Base-by-base conservation (phyloP, 2,113 vertebrate species). In the Chionomys nivalis region DNA sequence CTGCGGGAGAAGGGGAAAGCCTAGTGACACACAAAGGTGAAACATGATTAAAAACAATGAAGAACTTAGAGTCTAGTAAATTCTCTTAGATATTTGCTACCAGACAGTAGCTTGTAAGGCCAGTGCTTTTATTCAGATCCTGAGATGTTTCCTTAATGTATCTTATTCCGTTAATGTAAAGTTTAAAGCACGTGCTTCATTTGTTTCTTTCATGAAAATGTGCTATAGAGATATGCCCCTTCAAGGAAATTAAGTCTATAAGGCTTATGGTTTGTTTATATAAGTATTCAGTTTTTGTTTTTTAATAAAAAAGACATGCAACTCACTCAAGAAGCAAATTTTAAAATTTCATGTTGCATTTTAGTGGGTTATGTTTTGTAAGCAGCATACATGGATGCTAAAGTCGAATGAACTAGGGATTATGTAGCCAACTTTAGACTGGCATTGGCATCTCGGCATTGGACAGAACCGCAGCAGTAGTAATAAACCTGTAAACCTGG, bases 81-180 rank as follows among this genome's bases (percentile, higher is more conserved):
- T 87, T 90, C 86, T 90, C 70, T 91, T 76, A 76, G 33, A 3
- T 96, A n/a, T 96, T 96, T 90, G 28, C 87, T 81, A 90, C 79
- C 55, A 79, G 63, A 47, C 70, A 24, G 76, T 58, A 7, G 28
- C 42, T 87, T 96, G 88, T 88, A 95, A 55, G 95, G 24, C 87
- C 26, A 78, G 2, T 66, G 16, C 14, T 94, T 42, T 94, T 17
- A 58, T 24, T 78, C n/a, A 58, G 42, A 1, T 89, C 95, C 97
- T 82, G 33, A 96, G 94, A 75, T 94, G 89, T 39, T 96, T 96
- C 39, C 76, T 94, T n/a, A 65, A 49, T 77, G 28, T 14, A 33
- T 92, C 24, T 95, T 47, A 81, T 77, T 58, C 19, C 55, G 4
- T 58, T 58, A 58, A 58, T 58, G 19, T 21, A 82, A 31, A 86